Conservation (phyloP, 1,140 invertebrate genomes). For the Drosophila busckii region DNA sequence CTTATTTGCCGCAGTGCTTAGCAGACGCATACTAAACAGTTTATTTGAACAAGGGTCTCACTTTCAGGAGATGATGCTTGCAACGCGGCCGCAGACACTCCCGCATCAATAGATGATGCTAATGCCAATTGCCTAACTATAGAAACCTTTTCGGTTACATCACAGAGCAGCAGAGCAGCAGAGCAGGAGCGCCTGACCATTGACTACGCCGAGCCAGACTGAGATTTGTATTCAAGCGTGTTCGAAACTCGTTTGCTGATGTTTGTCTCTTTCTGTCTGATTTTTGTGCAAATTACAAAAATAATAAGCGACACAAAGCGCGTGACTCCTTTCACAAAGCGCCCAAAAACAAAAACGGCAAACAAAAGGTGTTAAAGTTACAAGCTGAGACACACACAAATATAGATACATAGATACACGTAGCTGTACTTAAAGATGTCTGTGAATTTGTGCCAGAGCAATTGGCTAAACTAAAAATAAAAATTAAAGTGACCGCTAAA, state of each 20-base stretch:
- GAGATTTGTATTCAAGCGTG: too few species aligned
- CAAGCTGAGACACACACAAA: background rate
- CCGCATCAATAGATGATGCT: too few species aligned
- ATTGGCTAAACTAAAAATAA: slow-evolving; percentile 44
- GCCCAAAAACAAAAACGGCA: slow-evolving; percentile 64
- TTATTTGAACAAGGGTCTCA: slow-evolving; percentile 38
- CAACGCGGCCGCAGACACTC: too few species aligned
- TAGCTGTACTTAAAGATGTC: background rate
- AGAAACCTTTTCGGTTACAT: too few species aligned
- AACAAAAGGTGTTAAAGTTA: slow-evolving; percentile 66
- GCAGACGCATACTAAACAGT: slow-evolving; percentile 38
- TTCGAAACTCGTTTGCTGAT: slow-evolving; percentile 21
- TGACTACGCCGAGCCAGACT: too few species aligned
- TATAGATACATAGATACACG: background rate
- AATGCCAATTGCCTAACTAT: too few species aligned
- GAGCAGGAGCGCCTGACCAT: too few species aligned
- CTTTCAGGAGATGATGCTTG: too few species aligned
- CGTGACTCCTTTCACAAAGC: slow-evolving; percentile 73
- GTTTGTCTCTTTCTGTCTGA: slow-evolving; percentile 11
- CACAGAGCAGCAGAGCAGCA: too few species aligned
- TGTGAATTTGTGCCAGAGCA: slow-evolving; percentile 32
- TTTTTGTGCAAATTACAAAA: slow-evolving; percentile 71
- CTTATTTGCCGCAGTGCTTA: slow-evolving; percentile 44
- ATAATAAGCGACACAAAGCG: slow-evolving; percentile 70
- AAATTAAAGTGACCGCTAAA: slow-evolving; percentile 19